Base-by-base conservation (phyloP, 2,797 vertebrate species). In the Lacerta viridis region DNA sequence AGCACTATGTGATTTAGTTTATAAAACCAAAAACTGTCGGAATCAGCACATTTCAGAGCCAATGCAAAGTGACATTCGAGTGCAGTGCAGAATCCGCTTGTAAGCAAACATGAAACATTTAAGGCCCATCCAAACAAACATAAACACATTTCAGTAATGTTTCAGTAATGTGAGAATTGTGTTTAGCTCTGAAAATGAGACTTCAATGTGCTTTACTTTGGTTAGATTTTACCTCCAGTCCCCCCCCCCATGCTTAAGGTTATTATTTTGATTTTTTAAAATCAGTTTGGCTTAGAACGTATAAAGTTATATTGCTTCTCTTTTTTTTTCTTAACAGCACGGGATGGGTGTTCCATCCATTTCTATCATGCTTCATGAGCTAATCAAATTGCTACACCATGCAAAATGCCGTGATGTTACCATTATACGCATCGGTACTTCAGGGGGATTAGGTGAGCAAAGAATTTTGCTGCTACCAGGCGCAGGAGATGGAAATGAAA, bases 291-390 rank as follows among this genome's bases (percentile, higher is more conserved):
- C 64, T 87, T 83, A 78, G 88, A 71, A 90, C 82, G 84, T 77
- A 90, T 66, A 39, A 86, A 82, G 50, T 88, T 0, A 0, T 61
- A 61, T 46, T 43, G 33, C 89, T 85, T 90, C 89, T 84, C 89
- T 36, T 33, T 72, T 83, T 76, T 92, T 88, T 86, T 94, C 74
- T 91, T 89, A 46, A 74, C 94, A 98, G 98, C 98, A 98, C 0
- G 97, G 98, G 20, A 98, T 98, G 98, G 98, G 98, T 2, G 97
- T 98, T 78, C 98, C 98, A n/a, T 99, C 98, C 80, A 98, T 98
- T 92, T 98, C 98, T 86, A 98, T 98, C 88, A 98, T 98, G 98
- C 95, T 99, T 75, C 98, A 98, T 0, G 98, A 99, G 94, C 98
- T 99, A 81, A 98, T 98, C 96, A 99, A 99, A 91, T 97, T 99